Base-by-base conservation (phyloP, 2,888 invertebrate genomes). In the Agonopterix heracliana region DNA sequence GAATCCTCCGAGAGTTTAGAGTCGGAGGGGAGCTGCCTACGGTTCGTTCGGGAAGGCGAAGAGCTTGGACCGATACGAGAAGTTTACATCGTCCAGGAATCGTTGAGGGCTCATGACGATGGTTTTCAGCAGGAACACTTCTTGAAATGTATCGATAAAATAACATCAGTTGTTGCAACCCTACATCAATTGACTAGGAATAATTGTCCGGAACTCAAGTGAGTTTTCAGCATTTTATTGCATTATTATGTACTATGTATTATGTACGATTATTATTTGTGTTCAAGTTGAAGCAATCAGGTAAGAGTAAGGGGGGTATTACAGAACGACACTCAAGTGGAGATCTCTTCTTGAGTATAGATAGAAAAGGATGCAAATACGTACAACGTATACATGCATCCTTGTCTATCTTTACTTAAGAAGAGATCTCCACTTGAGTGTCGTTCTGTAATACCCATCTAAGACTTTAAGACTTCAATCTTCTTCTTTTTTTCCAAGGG, bases 201-300 rank as follows among this genome's bases (percentile, higher is more conserved):
- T 35, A 45, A 65, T 46, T 72, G 71, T 50, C 58, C 52, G 34
- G 68, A 69, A 44, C 52, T 78, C n/a, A 70, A 65, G 74, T 77
- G 60, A 59, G 57, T 52, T 54, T n/a, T n/a, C n/a, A n/a, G n/a
- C n/a, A n/a, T n/a, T n/a, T n/a, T n/a, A n/a, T n/a, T n/a, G n/a
- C n/a, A n/a, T n/a, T n/a, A n/a, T 38, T 38, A 36, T 38, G 10
- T 38, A 11, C 4, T 9, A 1, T 35, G 35, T 8, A 9, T 35
- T 35, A 8, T 35, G 9, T 5, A 8, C 9, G 5, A 35, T 8
- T 35, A 35, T n/a, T n/a, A n/a, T n/a, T n/a, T n/a, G 3, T 10
- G 0, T 38, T 38, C 5, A 26, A 26, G 7, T 26, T 26, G 26
- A 26, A 26, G 26, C 26, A 26, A 26, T 1, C 26, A 26, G 5